phyloP scores from a whole-genome alignment of 1,140 invertebrate species.

The Bombus haemorrhoidalis region DNA sequence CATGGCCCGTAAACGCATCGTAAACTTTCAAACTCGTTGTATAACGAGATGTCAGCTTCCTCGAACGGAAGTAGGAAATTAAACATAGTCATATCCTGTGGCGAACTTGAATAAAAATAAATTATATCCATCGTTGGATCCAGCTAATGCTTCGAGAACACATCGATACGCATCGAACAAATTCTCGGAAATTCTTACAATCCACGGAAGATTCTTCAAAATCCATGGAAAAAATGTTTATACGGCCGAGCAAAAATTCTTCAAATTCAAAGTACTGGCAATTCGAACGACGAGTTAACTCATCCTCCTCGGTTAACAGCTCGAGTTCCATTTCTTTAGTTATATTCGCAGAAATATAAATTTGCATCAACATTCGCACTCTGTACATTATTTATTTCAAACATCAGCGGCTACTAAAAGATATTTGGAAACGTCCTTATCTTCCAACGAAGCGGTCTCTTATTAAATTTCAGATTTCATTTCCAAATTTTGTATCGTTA shows the following conservation, averaged over 20 bases:
- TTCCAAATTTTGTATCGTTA: too few species aligned
- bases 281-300: too few species aligned
- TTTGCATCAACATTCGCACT: neutral
- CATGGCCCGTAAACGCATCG: neutral
- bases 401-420: too few species aligned
- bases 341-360: neutral
- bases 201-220: neutral
- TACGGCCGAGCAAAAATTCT: too few species aligned
- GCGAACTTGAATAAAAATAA: neutral
- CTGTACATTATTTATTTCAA: too few species aligned
- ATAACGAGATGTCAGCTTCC: neutral
- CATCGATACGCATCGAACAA: neutral
- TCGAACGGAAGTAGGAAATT: neutral
- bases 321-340: too few species aligned
- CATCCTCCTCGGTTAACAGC: too few species aligned
- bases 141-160: neutral
- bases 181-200: neutral
- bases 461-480: too few species aligned
- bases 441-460: too few species aligned
- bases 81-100: neutral
- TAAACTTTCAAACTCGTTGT: conserved; percentile 20
- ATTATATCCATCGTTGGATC: neutral
- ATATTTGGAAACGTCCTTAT: too few species aligned
- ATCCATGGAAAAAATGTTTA: neutral
- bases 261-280: too few species aligned